Base-by-base conservation (phyloP, 2,797 vertebrate genomes). In the Takifugu ocellatus region DNA sequence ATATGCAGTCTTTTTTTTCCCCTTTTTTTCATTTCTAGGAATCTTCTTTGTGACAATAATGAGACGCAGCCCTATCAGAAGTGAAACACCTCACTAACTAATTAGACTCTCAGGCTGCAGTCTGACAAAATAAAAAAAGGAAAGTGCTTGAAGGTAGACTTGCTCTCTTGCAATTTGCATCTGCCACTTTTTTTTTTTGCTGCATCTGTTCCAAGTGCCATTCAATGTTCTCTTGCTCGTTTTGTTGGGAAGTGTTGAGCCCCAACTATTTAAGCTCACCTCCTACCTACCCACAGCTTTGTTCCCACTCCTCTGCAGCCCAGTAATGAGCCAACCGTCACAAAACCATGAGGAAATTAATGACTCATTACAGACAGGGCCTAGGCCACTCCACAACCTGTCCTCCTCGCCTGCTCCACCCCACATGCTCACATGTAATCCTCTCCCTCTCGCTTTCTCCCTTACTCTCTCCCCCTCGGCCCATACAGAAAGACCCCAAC, bases 321-420 rank as follows among this genome's bases (percentile, higher is more conserved):
- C 92, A 90, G 92, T 98, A 98, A 98, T 97, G 95, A 97, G 94
- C 93, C 94, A 92, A 93, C 93, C 91, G 73, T 92, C 93, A 96
- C 93, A 96, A 95, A 96, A 96, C 94, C 92, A 91, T 92, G 16
- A 90, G 92, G 92, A 96, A 96, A 97, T 96, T 95, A 97, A 95
- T 95, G 92, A 94, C 90, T 97, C 96, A 97, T 98, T 97, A 97
- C 92, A 91, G 78, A 92, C 89, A 88, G 91, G 92, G 90, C 91
- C 92, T 84, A 91, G 93, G 92, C 93, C 85, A 91, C 92, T 93
- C 93, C 89, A 90, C 92, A 90, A 84, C 91, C 91, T 93, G 91
- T 91, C 74, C 75, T 72, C 78, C 77, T 82, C 82, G 87, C 78
- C 76, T 57, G 11, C 79, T 75, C 82, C 75, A 76, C 76, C 83